Percentiles rank a stretch among this genome's conserved stretches.
Conservation (phyloP, 35 echinoderm and acorn worm genomes). For the Patiria miniata region DNA sequence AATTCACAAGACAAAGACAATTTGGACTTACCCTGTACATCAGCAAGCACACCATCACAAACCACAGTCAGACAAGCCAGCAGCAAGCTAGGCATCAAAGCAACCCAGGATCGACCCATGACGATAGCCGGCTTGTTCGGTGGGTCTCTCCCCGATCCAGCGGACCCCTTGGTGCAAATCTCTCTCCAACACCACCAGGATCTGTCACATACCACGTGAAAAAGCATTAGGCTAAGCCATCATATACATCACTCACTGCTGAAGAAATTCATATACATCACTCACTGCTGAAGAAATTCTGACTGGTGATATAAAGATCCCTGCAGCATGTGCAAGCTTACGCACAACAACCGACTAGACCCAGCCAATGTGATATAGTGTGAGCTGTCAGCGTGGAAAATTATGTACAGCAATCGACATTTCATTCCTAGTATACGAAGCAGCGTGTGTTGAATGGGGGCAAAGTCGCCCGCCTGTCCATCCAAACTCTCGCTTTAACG, state of each 20-base stretch:
- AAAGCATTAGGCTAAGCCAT: slow-evolving; percentile 10
- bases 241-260: neutral
- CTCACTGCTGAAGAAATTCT: neutral
- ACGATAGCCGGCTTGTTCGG: neutral
- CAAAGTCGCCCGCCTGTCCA: slow-evolving; percentile 15
- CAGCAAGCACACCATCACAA: neutral
- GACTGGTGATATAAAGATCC: neutral
- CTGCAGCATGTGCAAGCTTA: neutral
- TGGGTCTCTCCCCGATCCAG: too few species aligned
- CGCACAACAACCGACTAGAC: neutral
- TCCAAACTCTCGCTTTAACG: neutral
- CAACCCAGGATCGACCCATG: neutral
- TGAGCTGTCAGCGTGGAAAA: neutral
- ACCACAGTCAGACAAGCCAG: neutral
- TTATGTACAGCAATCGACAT: slow-evolving; percentile 10
- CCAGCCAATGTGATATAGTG: neutral
- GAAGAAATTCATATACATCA: too few species aligned
- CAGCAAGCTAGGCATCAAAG: neutral
- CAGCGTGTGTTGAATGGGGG: slow-evolving; percentile 3
- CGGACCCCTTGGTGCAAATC: too few species aligned
- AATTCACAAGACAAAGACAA: slow-evolving; percentile 21
- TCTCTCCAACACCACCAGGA: slow-evolving; percentile 7
- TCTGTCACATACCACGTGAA: slow-evolving; percentile 4
- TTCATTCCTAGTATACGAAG: neutral
- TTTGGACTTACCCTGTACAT: slow-evolving; percentile 8